Conservation (phyloP, 2,888 invertebrate genomes). For the Athalia rosae region DNA sequence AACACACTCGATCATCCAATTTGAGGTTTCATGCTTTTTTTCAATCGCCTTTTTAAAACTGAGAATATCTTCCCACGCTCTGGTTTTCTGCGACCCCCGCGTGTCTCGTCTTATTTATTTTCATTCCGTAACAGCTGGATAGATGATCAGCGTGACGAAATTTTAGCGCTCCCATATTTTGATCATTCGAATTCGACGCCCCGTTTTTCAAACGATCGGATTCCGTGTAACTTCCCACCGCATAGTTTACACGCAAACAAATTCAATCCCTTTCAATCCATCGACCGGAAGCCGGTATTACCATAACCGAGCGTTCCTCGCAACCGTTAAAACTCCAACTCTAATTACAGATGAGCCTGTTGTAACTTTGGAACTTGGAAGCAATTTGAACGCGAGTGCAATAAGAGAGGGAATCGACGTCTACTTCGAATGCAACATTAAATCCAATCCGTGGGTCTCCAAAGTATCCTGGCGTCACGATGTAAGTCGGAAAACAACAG, state of each 20-base stretch:
- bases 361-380: conserved; percentile 87
- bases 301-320: not conserved
- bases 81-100: no score
- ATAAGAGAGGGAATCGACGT: conserved; percentile 93
- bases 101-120: not conserved
- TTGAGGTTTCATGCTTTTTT: not conserved
- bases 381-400: conserved; percentile 85
- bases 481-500: conserved; percentile 71
- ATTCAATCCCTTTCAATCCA: conserved; percentile 14
- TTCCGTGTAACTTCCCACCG: not conserved
- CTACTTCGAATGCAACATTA: conserved; percentile 93
- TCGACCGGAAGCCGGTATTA: not conserved
- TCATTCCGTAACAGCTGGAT: not conserved
- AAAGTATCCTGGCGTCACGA: conserved; percentile 87
- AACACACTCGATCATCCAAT: conserved; percentile 10
- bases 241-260: conserved; percentile 2
- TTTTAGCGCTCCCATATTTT: not conserved
- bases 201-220: no score
- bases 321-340: conserved; percentile 12
- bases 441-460: conserved; percentile 89
- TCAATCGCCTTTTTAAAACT: not conserved
- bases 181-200: no score
- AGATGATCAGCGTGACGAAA: not conserved
- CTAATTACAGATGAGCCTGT: conserved; percentile 85
- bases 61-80: no score